These are phyloP conservation scores for Phaetusa simplex DNA, from an alignment of 2,113 vertebrate species.

Conservation along the genomic window DNA sequence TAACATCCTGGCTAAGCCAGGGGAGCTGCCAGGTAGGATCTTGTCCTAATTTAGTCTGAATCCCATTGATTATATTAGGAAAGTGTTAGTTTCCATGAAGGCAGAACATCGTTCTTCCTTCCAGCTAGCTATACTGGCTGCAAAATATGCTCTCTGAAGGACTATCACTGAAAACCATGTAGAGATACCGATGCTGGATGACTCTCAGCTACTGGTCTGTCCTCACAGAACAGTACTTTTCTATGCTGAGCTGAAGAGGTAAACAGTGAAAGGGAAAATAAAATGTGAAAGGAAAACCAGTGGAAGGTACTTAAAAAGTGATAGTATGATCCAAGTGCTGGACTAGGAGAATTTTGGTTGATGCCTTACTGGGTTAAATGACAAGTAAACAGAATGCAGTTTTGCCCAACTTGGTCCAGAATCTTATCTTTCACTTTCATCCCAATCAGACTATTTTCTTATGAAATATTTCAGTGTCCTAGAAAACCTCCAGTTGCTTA, in stretches of 20 bases:
- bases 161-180: neutral
- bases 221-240: neutral
- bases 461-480: neutral
- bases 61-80: neutral
- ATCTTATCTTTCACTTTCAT: neutral
- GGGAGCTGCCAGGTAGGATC: constrained; percentile 88
- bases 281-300: neutral
- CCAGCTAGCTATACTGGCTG: neutral
- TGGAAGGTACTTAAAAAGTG: neutral
- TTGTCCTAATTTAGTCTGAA: neutral
- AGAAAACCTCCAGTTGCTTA: neutral
- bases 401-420: neutral
- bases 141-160: neutral
- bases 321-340: neutral
- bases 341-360: neutral
- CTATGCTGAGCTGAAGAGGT: neutral
- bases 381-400: neutral
- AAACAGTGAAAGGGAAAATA: neutral
- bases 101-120: neutral
- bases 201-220: neutral
- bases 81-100: neutral
- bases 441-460: neutral
- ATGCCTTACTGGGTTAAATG: neutral
- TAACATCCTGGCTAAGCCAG: constrained; percentile 77
- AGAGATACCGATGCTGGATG: neutral